Percentiles rank a stretch among this genome's conserved stretches.
phyloP scores from a whole-genome alignment of 2,888 invertebrate species.

The Pelosia muscerda region DNA sequence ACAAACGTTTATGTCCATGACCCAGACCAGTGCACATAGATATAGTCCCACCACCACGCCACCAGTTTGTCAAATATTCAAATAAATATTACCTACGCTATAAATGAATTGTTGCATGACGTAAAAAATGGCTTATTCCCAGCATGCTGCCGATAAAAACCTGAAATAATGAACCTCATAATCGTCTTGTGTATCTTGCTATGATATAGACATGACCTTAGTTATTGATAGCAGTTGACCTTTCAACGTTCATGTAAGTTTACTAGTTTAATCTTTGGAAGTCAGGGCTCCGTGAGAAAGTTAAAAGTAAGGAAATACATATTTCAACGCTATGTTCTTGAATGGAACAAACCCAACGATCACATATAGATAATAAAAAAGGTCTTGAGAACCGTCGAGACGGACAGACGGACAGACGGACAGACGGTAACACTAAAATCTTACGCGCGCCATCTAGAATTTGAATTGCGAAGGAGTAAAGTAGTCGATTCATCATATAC shows the following conservation, averaged over 20 bases:
- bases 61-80: neutral
- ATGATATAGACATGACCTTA: neutral
- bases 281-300: neutral
- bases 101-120: neutral
- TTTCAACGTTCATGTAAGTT: neutral
- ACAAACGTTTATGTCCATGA: neutral
- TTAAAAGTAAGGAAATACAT: too few species aligned
- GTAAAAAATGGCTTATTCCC: neutral
- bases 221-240: neutral
- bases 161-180: neutral
- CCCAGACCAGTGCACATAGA: neutral
- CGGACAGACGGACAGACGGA: too few species aligned
- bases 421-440: too few species aligned
- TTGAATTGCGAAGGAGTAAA: too few species aligned
- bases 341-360: too few species aligned
- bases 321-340: too few species aligned
- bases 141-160: slow-evolving; percentile 8
- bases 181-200: neutral
- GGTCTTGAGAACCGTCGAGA: too few species aligned
- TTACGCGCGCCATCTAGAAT: too few species aligned
- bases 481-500: too few species aligned
- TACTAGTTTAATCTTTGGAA: neutral
- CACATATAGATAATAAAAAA: too few species aligned
- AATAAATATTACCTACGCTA: neutral
- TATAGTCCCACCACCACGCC: neutral